These are phyloP conservation scores for Procambarus clarkii DNA, from an alignment of 1,140 invertebrate genomes.

Conservation along the genomic window DNA sequence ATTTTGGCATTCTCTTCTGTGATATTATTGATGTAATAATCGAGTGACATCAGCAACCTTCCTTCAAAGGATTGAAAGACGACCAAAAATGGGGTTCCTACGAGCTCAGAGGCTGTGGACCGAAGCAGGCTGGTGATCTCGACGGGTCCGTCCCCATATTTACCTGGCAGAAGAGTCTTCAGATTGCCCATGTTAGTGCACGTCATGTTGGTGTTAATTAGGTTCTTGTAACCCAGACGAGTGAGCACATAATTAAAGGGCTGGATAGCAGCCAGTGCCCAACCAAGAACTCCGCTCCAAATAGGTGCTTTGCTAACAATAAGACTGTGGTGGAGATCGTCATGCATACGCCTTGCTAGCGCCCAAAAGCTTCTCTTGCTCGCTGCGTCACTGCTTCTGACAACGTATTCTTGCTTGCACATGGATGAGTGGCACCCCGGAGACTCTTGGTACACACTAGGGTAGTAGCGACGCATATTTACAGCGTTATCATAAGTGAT, in stretches of 20 bases:
- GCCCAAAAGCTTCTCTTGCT: constrained; percentile 47
- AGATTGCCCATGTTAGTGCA: constrained; percentile 67
- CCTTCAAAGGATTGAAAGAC: constrained; percentile 55
- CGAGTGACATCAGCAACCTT: constrained; percentile 49
- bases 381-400: neutral
- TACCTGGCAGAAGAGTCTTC: constrained; percentile 1
- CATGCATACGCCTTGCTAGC: constrained; percentile 31
- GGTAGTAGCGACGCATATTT: constrained; percentile 51
- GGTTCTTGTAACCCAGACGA: constrained; percentile 25
- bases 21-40: constrained; percentile 64
- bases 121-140: constrained; percentile 48
- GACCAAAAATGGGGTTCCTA: constrained; percentile 35
- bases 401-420: neutral
- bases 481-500: constrained; percentile 33
- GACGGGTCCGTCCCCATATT: constrained; percentile 20
- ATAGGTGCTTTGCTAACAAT: constrained; percentile 30
- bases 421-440: constrained; percentile 30
- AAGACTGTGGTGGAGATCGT: constrained; percentile 9
- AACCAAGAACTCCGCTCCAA: constrained; percentile 7
- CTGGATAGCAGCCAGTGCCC: constrained; percentile 31
- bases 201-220: constrained; percentile 44
- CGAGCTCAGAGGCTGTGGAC: constrained; percentile 23
- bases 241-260: constrained; percentile 49
- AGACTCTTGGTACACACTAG: constrained; percentile 12
- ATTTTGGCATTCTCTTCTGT: constrained; percentile 18